Percentiles rank a stretch among this genome's conserved stretches.
Conservation (phyloP, 2,797 vertebrate species). For the Enteromius argenteus region DNA sequence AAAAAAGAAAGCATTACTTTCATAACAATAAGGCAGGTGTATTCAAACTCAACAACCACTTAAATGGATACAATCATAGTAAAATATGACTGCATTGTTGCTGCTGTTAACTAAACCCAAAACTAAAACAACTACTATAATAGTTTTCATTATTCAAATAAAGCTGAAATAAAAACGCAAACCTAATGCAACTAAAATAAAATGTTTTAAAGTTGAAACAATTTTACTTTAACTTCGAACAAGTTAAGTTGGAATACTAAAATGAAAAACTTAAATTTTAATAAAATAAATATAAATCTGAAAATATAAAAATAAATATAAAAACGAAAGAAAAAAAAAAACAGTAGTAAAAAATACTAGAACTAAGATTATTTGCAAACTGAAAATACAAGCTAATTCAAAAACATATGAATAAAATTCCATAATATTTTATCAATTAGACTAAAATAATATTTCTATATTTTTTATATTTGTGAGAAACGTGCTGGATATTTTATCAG, state of each 20-base stretch:
- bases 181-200: background rate
- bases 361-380: background rate
- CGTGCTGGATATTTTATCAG: background rate
- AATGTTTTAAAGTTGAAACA: background rate
- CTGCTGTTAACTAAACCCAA: background rate
- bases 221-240: background rate
- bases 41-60: background rate
- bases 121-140: background rate
- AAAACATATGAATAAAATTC: background rate
- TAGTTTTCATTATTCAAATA: background rate
- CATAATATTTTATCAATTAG: background rate
- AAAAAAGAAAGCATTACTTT: conserved; percentile 3
- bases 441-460: background rate
- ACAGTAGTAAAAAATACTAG: background rate
- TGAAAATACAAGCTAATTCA: background rate
- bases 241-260: background rate
- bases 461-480: background rate
- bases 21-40: background rate
- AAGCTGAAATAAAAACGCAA: background rate
- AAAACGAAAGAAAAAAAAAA: background rate
- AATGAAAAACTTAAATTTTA: background rate
- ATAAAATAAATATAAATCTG: background rate
- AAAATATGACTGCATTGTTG: background rate
- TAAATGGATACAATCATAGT: background rate
- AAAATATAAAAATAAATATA: background rate